These are phyloP conservation scores for crab-eating macaque (Macaca fascicularis) DNA, from an alignment of 2,113 vertebrate genomes.

Conservation along the genomic window T2T-MFA8v1.1 NC_088391.1:97658501-97659000, in stretches of 20 bases:
- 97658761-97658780: background rate
- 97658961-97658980: too few relatives aligned
- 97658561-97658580: background rate
- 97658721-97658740: background rate
- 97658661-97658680: background rate
- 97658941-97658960: too few relatives aligned
- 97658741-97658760: background rate
- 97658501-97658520: background rate
- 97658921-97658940: too few relatives aligned
- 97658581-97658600: background rate
- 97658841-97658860: background rate
- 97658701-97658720: background rate
- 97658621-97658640: accelerated
- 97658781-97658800: background rate
- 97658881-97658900: too few relatives aligned
- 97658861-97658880: background rate
- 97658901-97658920: too few relatives aligned
- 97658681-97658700: background rate
- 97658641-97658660: background rate
- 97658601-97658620: background rate
- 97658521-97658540: background rate
- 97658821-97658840: background rate
- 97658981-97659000: too few relatives aligned
- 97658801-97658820: background rate
- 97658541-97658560: background rate